Base-by-base conservation (phyloP, 2,113 vertebrate genomes). In the Pristiophorus japonicus region DNA sequence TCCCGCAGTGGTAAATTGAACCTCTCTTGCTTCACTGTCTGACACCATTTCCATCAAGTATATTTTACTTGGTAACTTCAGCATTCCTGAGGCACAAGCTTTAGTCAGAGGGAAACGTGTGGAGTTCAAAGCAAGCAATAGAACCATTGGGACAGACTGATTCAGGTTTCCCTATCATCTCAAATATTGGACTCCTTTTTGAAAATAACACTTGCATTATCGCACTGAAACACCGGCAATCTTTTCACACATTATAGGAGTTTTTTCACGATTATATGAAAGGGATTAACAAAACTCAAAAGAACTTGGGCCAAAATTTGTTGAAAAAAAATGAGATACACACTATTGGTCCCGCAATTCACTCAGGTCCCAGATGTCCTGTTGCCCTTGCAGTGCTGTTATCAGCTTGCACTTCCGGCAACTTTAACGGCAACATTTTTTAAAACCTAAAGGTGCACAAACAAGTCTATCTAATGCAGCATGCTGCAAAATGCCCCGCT, bases 1-100 rank as follows among this genome's bases (percentile, higher is more conserved):
- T 42, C 75, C n/a, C 10, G n/a, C n/a, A 20, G 75, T 42, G 75
- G 42, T 81, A 81, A 81, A 42, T 81, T 81, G 3, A 81, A 81
- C 75, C 16, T 81, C n/a, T 34, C 59, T 59, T 59, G 59, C 59
- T 59, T 8, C 59, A 59, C 24, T 81, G 75, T 42, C 75, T 20
- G n/a, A n/a, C 4, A 81, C 75, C 75, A 81, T 10, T 12, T 81
- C 59, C 38, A 42, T 81, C 18, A 42, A 18, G 73, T 11, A 75
- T 75, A 75, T 75, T 75, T 75, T n/a, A 75, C 73, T 75, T 75
- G 73, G 75, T 81, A 81, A 42, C 42, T 81, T 81, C 75, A 81
- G n/a, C 1, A 12, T 81, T 42, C 75, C 75, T 81, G n/a, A n/a
- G 42, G 38, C 75, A 59, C 59, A 11, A 59, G 2, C 59, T 59